Evolutionary conservation across 92 coral and sea anemone species (phyloP), one percentile per base, ranked within the genome.

Genomic region (Parazoanthus darwini): DNA sequence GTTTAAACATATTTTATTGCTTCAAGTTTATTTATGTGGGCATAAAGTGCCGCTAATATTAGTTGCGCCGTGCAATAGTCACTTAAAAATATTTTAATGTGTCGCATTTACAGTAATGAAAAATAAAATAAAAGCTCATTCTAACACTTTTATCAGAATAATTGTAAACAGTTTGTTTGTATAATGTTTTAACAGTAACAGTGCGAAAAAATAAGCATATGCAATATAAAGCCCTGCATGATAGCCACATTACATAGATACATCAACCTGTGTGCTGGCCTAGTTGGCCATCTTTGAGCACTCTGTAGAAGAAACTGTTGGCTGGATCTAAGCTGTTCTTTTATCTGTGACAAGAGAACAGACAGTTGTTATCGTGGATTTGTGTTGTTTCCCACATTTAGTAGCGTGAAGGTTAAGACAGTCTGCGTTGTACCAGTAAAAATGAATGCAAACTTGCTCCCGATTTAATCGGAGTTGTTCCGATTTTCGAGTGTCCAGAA

Each of bases 11-110:
- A 33, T 15, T 33, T 58, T 56, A 25, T 58, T 26, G 70, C 44
- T 80, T 54, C 33, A 80, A 35, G 72, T 80, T 72, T 80, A 43
- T 79, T 29, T 51, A 25, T 42, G 67, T n/a, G 68, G 6, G 16
- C 15, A 79, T 33, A 33, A 80, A 14, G 51, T 36, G 85, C 85
- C 58, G 73, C 72, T 80, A 20, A 80, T 80, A 56, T 33, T 33
- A 48, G 9, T 58, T 20, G 11, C 9, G 22, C 25, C 9, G 70
- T 63, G 70, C 26, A 63, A 63, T 20, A 20, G 22, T 63, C n/a
- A 18, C 33, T 29, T 29, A 29, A 29, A 29, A 29, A 29, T 23
- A 3, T 5, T 26, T 23, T 63, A 63, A 63, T 63, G 26, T 63
- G 6, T 63, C 8, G 70, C 3, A 3, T 23, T 63, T 63, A 23